A percentile compares a stretch with the other conserved stretches of the same genome.
Conservation (phyloP, 2,888 invertebrate species). For the Parthenolecanium corni region DNA sequence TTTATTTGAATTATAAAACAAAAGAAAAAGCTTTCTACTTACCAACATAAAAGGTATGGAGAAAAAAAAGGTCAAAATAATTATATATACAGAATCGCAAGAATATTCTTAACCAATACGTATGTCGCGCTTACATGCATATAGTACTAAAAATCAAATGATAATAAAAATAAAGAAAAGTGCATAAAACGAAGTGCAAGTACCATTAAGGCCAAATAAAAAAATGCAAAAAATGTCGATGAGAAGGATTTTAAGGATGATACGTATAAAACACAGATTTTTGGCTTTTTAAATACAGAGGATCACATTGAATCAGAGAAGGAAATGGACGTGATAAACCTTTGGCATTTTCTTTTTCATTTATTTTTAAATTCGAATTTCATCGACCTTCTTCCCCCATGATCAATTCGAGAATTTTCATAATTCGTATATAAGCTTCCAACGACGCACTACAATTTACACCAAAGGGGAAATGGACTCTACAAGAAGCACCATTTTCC, state of each 20-base stretch:
- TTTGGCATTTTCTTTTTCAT: slow-evolving; percentile 1
- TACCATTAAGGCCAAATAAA: not conserved
- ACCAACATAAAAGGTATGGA: too few species aligned
- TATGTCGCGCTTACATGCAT: not conserved
- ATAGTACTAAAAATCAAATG: not conserved
- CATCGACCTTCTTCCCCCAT: too few species aligned
- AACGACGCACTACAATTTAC: too few species aligned
- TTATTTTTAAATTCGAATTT: not conserved
- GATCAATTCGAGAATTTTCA: too few species aligned
- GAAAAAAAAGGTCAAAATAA: too few species aligned
- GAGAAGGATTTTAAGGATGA: slow-evolving; percentile 1
- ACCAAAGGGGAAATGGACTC: too few species aligned
- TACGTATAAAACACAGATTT: too few species aligned
- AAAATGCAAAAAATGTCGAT: slow-evolving; percentile 9
- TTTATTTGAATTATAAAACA: not conserved
- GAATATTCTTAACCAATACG: not conserved
- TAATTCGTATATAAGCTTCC: too few species aligned
- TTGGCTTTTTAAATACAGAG: not conserved
- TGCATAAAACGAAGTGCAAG: slow-evolving; percentile 9
- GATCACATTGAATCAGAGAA: not conserved
- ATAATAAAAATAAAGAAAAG: slow-evolving; percentile 4
- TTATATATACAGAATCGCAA: too few species aligned
- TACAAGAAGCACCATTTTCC: too few species aligned
- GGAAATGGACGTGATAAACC: not conserved
- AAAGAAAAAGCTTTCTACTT: too few species aligned